A percentile compares a stretch with the other conserved stretches of the same genome.
These are phyloP conservation scores for Remorina albescens DNA, from an alignment of 2,797 vertebrate species.

Conservation along the genomic window DNA sequence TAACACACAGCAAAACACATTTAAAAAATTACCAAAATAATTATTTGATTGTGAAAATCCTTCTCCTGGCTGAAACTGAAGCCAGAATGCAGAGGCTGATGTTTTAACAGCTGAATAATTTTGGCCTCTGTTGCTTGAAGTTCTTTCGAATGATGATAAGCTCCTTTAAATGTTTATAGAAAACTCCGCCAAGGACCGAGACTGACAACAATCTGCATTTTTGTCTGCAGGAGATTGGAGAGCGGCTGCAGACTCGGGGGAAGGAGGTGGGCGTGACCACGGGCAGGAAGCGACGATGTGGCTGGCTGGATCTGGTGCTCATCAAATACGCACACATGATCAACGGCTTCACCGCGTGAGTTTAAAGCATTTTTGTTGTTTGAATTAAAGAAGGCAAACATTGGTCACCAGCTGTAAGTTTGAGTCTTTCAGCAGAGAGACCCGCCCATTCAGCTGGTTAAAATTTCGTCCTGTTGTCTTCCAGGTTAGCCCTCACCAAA, in stretches of 20 bases:
- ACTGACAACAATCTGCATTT: not conserved
- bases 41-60: not conserved
- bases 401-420: not conserved
- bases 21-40: not conserved
- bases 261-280: conserved; percentile 97
- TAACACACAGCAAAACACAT: not conserved
- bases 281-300: conserved; percentile 95
- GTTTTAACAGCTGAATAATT: not conserved
- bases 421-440: no score
- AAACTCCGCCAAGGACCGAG: not conserved
- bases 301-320: conserved; percentile 96
- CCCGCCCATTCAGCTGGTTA: not conserved
- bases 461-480: not conserved
- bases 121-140: not conserved
- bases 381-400: not conserved
- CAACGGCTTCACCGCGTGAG: conserved; percentile 98
- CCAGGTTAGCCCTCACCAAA: conserved; percentile 96
- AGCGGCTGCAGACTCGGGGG: conserved; percentile 92
- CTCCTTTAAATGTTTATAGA: no score
- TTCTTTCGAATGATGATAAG: no score
- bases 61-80: conserved; percentile 5
- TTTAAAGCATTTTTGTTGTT: conserved; percentile 36
- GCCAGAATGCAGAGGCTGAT: not conserved
- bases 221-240: conserved; percentile 88
- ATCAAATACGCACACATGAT: conserved; percentile 99